These are phyloP conservation scores for Teleogryllus occipitalis DNA, from an alignment of 1,140 invertebrate species.

Conservation along the genomic window DNA sequence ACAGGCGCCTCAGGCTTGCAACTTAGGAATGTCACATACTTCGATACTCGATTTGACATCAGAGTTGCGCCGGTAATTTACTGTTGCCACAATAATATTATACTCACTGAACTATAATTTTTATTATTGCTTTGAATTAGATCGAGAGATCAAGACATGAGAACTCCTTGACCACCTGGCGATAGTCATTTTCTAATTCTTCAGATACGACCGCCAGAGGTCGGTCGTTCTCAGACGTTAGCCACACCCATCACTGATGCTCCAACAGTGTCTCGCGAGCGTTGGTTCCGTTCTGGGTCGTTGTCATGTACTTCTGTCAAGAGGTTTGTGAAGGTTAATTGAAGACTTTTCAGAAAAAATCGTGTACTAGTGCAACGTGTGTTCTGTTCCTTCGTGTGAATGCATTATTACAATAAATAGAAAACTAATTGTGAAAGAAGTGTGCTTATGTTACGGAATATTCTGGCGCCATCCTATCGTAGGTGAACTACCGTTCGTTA, in stretches of 20 bases:
- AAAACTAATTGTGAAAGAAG: not conserved
- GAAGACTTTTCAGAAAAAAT: not conserved
- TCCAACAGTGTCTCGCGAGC: not conserved
- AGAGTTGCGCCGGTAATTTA: not conserved
- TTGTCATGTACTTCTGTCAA: not conserved
- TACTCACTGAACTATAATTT: not conserved
- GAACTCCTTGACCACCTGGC: not conserved
- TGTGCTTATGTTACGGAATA: not conserved
- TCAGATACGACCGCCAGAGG: not conserved
- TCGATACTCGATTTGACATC: no score
- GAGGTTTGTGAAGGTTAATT: not conserved
- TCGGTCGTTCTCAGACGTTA: not conserved
- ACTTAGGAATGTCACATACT: not conserved
- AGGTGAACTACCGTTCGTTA: not conserved
- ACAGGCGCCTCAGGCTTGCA: not conserved
- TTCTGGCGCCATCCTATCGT: not conserved
- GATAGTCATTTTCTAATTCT: not conserved
- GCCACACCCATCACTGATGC: not conserved
- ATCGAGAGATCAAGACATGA: not conserved
- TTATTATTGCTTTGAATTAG: not conserved
- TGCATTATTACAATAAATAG: not conserved
- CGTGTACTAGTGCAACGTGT: not conserved
- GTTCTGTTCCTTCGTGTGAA: not conserved
- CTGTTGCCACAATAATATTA: not conserved
- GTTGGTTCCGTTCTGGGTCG: not conserved